phyloP scores from a whole-genome alignment of 2,888 invertebrate genomes.

The Brenthis ino region DNA sequence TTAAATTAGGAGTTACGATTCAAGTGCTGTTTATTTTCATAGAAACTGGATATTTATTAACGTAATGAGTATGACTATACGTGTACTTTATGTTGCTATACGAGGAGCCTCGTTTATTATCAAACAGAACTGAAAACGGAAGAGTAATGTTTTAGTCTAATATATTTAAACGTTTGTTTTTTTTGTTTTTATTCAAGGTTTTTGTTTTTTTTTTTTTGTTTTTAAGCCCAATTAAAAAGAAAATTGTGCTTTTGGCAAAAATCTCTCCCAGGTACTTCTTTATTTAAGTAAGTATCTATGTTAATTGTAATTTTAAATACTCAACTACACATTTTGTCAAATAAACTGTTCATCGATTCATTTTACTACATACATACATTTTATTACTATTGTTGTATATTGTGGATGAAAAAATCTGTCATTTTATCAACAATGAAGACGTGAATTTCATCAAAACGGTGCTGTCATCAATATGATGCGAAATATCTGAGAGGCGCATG shows the following conservation, averaged over 20 bases:
- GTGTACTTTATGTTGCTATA: not conserved
- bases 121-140: not conserved
- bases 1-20: constrained; percentile 22
- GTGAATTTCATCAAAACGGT: constrained; percentile 44
- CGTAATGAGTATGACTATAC: not conserved
- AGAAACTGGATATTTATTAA: not conserved
- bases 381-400: not conserved
- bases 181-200: too few species aligned
- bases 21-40: constrained; percentile 10
- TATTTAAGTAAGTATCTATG: too few species aligned
- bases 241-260: too few species aligned
- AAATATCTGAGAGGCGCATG: constrained; percentile 51
- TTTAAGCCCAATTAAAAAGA: too few species aligned
- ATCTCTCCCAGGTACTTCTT: too few species aligned
- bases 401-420: not conserved
- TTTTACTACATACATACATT: too few species aligned
- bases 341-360: too few species aligned
- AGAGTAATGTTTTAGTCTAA: not conserved
- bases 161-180: too few species aligned
- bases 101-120: not conserved
- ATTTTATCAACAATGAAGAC: constrained; percentile 29
- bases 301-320: too few species aligned
- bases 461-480: constrained; percentile 57
- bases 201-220: too few species aligned
- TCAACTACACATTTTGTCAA: too few species aligned